Conservation (phyloP, 2,888 invertebrate genomes). For the Marasmarcha lunaedactyla region DNA sequence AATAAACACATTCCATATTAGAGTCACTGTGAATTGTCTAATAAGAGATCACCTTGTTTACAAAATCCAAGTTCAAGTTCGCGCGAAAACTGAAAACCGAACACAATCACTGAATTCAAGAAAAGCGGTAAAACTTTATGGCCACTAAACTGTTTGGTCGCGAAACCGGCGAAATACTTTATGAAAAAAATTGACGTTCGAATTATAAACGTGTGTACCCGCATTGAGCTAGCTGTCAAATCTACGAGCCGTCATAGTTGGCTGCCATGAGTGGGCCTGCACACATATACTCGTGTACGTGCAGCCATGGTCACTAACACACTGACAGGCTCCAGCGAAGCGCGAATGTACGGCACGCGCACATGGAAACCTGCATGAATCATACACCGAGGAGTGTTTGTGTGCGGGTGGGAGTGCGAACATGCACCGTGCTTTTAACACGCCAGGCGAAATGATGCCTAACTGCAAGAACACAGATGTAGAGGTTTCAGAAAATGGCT, state of each 20-base stretch:
- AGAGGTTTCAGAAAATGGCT: constrained; percentile 59
- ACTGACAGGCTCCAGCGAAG: constrained; percentile 60
- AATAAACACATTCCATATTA: constrained; percentile 20
- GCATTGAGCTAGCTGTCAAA: constrained; percentile 73
- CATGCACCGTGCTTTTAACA: constrained; percentile 36
- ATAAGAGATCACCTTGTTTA: constrained; percentile 14
- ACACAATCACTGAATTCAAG: constrained; percentile 12
- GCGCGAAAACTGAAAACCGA: constrained; percentile 46
- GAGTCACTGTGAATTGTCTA: constrained; percentile 14
- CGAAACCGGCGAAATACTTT: constrained; percentile 45
- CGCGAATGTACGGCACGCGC: constrained; percentile 41
- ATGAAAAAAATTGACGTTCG: constrained; percentile 29
- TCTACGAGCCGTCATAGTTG: constrained; percentile 71
- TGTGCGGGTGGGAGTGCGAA: constrained; percentile 67
- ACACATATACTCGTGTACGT: constrained; percentile 51
- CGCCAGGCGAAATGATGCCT: constrained; percentile 65
- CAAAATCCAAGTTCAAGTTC: constrained; percentile 41
- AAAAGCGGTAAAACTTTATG: constrained; percentile 3
- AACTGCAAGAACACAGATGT: constrained; percentile 51
- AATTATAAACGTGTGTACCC: constrained; percentile 61
- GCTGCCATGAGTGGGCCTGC: constrained; percentile 66
- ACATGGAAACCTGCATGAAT: constrained; percentile 41
- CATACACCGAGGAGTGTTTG: constrained; percentile 54
- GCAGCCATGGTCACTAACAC: constrained; percentile 56
- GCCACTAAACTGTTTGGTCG: too few species aligned